Conservation (phyloP, 2,888 invertebrate genomes). For the Tetrapedia diversipes region DNA sequence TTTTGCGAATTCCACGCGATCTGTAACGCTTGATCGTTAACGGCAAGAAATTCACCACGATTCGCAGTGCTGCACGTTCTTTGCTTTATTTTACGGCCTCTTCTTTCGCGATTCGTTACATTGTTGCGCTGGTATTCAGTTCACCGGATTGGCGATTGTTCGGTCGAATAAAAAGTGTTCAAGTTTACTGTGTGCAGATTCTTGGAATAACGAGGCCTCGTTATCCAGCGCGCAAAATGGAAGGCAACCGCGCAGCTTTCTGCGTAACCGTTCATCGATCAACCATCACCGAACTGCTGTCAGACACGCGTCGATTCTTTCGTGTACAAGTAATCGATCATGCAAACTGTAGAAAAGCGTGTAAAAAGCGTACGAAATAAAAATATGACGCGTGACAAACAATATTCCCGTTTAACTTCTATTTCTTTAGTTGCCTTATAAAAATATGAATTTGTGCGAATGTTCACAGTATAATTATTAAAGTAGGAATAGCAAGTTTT, state of each 20-base stretch:
- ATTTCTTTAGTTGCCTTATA: too few relatives aligned
- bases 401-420: too few relatives aligned
- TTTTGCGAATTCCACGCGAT: not conserved
- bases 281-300: constrained; percentile 58
- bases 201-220: not conserved
- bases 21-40: not conserved
- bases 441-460: too few relatives aligned
- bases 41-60: not conserved
- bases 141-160: not conserved
- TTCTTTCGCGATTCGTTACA: constrained; percentile 7
- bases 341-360: constrained; percentile 3
- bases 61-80: not conserved
- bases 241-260: constrained; percentile 18
- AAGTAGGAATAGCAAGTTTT: too few relatives aligned
- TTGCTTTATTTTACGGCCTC: not conserved
- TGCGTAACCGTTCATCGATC: constrained; percentile 63
- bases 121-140: constrained; percentile 2
- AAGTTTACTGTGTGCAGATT: not conserved
- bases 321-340: constrained; percentile 29
- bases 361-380: constrained; percentile 1
- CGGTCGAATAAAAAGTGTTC: not conserved
- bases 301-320: constrained; percentile 42
- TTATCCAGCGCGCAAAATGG: not conserved
- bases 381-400: too few relatives aligned
- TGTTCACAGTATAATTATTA: too few relatives aligned